Evolutionary conservation across 2,797 vertebrate genomes (phyloP), one percentile per base, ranked within the genome.

Genomic region (Tragopan temminckii): DNA sequence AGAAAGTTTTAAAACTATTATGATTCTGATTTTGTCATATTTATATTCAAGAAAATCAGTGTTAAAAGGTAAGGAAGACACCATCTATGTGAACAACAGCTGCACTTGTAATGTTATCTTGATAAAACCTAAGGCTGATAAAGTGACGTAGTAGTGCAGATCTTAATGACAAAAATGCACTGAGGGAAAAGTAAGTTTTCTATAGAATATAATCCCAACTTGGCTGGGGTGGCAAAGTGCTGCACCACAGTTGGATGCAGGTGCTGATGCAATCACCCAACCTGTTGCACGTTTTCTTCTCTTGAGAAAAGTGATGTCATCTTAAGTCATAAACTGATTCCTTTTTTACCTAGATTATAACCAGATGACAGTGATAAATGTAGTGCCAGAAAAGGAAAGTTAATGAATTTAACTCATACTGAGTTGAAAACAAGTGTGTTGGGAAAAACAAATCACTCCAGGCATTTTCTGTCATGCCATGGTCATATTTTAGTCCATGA

Each of bases 401-500:
- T n/a, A 13, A 70, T 17, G 27, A 53, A 53, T 53, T 53, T 18
- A 53, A 18, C 61, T 76, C 23, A 31, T 3, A 27, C 4, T 7
- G 27, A 45, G n/a, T 13, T 71, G 81, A 36, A 53, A 55, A 16
- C 9, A 48, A 29, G 25, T 14, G 25, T 46, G 20, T 6, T 61
- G 45, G 40, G 80, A 71, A 23, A 27, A 11, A 64, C 27, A 14
- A 33, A 25, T 40, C 9, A n/a, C 45, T 29, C 17, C 9, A 40
- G 50, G 43, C 4, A 8, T 0, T 1, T 19, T 43, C 71, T 76
- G 53, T 7, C 57, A 25, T 8, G 36, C 14, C 0, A 0, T 46
- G 59, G 43, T 25, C 27, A 9, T 0, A 4, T n/a, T n/a, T 20
- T n/a, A 20, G 1, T 4, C 19, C 31, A 14, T 9, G 35, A 53